These are phyloP conservation scores for Palloptera scutellata DNA, from an alignment of 2,888 invertebrate genomes.

Conservation along the genomic window DNA sequence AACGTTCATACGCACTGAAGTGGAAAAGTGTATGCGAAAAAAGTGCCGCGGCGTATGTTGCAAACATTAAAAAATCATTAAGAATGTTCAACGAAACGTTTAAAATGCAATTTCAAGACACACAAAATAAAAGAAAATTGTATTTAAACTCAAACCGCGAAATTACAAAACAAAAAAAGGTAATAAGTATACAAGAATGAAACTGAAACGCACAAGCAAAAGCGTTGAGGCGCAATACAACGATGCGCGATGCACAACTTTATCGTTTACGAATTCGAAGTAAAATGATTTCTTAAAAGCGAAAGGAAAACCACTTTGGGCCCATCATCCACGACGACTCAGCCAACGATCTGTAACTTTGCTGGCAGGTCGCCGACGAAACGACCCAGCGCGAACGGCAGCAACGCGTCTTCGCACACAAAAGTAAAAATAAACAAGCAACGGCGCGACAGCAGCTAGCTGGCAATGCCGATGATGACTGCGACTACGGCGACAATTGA, in stretches of 20 bases:
- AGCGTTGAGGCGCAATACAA: constrained; percentile 30
- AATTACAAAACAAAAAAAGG: constrained; percentile 10
- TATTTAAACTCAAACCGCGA: neutral
- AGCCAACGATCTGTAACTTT: constrained; percentile 7
- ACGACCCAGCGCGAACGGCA: constrained; percentile 14
- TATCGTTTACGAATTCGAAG: constrained; percentile 62
- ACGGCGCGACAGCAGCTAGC: no score
- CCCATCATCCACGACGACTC: constrained; percentile 41
- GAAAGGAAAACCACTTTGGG: constrained; percentile 63
- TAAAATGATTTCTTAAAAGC: constrained; percentile 63
- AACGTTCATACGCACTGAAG: constrained; percentile 38
- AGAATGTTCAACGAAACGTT: constrained; percentile 61
- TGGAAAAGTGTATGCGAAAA: constrained; percentile 41
- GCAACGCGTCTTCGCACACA: constrained; percentile 17
- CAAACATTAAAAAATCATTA: constrained; percentile 47
- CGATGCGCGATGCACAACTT: constrained; percentile 62
- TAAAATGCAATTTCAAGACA: constrained; percentile 41
- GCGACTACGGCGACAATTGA: constrained; percentile 22
- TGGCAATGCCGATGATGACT: no score
- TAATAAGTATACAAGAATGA: constrained; percentile 2
- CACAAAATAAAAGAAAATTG: constrained; percentile 24
- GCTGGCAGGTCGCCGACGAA: neutral
- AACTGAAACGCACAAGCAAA: constrained; percentile 16
- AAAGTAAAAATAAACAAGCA: no score
- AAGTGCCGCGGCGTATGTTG: constrained; percentile 5